phyloP scores from a whole-genome alignment of 2,797 vertebrate species.

The Chromobotia macracanthus region DNA sequence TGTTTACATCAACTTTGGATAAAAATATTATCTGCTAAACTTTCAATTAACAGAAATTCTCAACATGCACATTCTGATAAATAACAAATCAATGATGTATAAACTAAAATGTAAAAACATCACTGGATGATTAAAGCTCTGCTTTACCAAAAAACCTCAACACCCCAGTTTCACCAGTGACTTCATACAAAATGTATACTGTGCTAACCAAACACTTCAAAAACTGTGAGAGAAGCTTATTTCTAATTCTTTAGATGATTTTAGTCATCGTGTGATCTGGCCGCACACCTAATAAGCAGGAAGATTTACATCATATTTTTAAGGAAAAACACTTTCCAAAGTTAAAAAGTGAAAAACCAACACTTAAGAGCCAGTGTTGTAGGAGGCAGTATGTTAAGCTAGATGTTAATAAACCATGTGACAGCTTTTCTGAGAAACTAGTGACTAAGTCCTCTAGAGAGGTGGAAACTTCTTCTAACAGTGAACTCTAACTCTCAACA shows the following conservation, averaged over 20 bases:
- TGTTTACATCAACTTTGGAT: too few species aligned
- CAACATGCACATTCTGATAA: not conserved
- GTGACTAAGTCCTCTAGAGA: not conserved
- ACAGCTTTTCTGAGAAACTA: not conserved
- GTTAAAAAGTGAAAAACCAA: not conserved
- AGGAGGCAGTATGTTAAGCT: not conserved
- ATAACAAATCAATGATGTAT: slow-evolving; percentile 38
- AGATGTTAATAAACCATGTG: not conserved
- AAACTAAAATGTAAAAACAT: not conserved
- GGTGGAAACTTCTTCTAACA: not conserved
- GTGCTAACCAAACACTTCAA: too few species aligned
- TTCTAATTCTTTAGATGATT: not conserved
- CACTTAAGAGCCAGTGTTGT: not conserved
- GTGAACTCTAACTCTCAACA: not conserved
- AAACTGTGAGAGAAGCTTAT: not conserved
- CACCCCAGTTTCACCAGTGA: not conserved
- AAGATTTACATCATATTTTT: not conserved
- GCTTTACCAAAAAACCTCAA: slow-evolving; percentile 57
- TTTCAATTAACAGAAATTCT: slow-evolving; percentile 21
- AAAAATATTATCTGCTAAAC: slow-evolving; percentile 26
- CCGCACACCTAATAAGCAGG: not conserved
- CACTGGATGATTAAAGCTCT: slow-evolving; percentile 25
- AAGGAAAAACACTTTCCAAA: not conserved
- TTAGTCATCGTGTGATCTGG: not conserved
- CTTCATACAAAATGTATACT: too few species aligned